These are phyloP conservation scores for Plagiodera versicolora DNA, from an alignment of 2,888 invertebrate species.

Conservation along the genomic window DNA sequence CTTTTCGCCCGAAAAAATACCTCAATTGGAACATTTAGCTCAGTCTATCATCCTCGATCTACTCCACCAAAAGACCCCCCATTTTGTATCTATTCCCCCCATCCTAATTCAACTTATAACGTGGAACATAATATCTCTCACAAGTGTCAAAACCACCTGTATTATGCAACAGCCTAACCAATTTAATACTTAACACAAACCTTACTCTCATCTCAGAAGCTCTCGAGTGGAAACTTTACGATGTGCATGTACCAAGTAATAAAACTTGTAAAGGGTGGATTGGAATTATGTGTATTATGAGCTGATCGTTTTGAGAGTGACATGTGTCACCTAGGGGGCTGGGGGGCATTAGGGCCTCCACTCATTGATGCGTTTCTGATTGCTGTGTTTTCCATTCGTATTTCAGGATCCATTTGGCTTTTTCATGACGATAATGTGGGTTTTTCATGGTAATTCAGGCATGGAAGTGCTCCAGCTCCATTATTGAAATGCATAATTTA, in stretches of 20 bases:
- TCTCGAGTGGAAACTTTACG: background rate
- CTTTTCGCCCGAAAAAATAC: no score
- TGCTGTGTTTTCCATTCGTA: constrained; percentile 10
- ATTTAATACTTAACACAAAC: background rate
- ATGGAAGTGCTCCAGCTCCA: no score
- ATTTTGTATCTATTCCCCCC: background rate
- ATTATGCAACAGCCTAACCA: background rate
- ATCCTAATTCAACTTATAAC: background rate
- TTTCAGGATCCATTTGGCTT: no score
- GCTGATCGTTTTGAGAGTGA: constrained; percentile 31
- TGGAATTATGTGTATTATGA: constrained; percentile 19
- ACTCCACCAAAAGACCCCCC: no score
- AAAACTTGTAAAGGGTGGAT: background rate
- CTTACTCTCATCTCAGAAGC: background rate
- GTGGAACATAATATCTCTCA: background rate
- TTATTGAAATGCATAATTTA: no score
- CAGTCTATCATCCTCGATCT: no score
- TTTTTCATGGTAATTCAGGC: no score
- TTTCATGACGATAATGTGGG: no score
- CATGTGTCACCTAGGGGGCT: constrained; percentile 30
- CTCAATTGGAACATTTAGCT: no score
- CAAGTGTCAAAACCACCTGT: constrained; percentile 1
- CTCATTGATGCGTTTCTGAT: constrained; percentile 23
- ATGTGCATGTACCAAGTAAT: background rate
- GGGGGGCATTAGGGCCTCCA: constrained; percentile 5